A percentile compares a stretch with the other conserved stretches of the same genome.
These are phyloP conservation scores for Vicugna pacos DNA, from an alignment of 2,113 vertebrate genomes.

Conservation along the genomic window DNA sequence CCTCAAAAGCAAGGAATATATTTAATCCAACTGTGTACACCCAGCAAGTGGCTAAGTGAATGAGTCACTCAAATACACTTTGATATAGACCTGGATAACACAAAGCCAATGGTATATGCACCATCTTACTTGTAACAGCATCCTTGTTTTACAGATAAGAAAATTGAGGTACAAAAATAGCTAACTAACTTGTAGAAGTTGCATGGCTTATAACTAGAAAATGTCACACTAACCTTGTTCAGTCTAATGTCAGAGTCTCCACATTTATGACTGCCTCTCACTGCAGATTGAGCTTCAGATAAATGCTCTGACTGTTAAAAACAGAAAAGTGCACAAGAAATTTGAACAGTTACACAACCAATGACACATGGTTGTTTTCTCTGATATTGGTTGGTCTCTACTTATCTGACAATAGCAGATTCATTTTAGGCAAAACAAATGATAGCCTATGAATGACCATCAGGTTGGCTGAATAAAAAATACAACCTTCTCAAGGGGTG, in stretches of 20 bases:
- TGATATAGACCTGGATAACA: neutral
- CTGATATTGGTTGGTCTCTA: neutral
- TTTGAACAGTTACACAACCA: neutral
- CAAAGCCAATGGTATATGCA: neutral
- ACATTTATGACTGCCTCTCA: neutral
- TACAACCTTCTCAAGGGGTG: neutral
- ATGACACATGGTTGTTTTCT: neutral
- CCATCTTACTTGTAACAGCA: neutral
- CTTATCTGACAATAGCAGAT: neutral
- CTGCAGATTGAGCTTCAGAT: neutral
- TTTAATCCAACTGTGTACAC: neutral
- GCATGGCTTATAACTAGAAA: neutral
- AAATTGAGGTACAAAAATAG: neutral
- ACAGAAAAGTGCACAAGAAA: neutral
- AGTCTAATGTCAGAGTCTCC: neutral
- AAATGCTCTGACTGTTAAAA: neutral
- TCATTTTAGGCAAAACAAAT: neutral
- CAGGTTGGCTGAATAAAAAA: neutral
- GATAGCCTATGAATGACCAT: neutral
- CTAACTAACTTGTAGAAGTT: neutral
- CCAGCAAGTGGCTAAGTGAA: neutral
- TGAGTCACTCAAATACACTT: neutral
- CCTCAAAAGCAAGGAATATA: neutral
- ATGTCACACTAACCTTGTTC: neutral
- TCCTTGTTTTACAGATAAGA: neutral